Conservation (phyloP, 2,888 invertebrate genomes). For the Epirrita christyi region DNA sequence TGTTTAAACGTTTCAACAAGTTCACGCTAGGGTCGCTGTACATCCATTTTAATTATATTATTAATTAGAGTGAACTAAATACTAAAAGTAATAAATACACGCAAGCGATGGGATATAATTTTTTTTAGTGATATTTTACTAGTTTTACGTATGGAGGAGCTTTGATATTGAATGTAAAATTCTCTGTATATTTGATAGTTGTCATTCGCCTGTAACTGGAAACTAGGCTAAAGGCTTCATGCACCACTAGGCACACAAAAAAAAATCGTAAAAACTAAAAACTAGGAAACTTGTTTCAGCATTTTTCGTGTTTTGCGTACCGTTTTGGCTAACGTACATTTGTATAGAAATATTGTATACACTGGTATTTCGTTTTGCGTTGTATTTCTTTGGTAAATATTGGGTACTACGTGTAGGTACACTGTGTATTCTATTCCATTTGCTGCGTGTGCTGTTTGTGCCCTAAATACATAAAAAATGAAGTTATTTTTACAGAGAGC, state of each 20-base stretch:
- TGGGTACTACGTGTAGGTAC: constrained; percentile 9
- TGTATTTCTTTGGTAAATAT: constrained; percentile 26
- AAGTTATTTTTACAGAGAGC: background rate
- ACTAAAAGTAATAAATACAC: too few species aligned
- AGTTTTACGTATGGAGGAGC: too few species aligned
- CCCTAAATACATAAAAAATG: constrained; percentile 15
- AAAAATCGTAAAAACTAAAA: background rate
- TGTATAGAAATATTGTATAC: constrained; percentile 14
- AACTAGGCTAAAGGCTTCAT: background rate
- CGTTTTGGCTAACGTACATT: constrained; percentile 8
- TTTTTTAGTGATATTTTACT: too few species aligned
- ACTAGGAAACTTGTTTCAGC: background rate
- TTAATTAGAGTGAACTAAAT: too few species aligned
- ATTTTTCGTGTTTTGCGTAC: constrained; percentile 4
- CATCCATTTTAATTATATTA: too few species aligned
- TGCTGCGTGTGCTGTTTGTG: background rate
- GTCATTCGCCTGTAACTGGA: too few species aligned
- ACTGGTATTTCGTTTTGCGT: constrained; percentile 15
- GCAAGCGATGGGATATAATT: too few species aligned
- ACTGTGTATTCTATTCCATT: constrained; percentile 6
- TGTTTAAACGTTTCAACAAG: too few species aligned
- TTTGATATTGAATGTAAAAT: too few species aligned
- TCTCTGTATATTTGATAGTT: too few species aligned
- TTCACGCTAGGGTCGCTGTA: too few species aligned
- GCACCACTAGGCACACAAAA: background rate